Conservation (phyloP, 2,888 invertebrate species). For the Lycia hirtaria region DNA sequence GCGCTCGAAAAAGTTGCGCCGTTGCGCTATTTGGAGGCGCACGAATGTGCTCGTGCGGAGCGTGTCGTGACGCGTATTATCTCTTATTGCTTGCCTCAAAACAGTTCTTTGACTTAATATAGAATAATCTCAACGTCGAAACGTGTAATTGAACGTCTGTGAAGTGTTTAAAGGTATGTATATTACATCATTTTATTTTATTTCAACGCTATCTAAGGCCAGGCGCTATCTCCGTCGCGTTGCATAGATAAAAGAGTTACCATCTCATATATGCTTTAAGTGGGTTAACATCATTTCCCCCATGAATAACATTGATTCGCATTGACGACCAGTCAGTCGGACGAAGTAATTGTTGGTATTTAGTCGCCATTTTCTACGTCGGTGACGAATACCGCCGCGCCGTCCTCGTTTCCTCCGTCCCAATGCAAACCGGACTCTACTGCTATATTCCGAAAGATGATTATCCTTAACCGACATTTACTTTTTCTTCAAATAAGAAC, state of each 20-base stretch:
- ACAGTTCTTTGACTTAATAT: conserved; percentile 62
- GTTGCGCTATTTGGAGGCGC: conserved; percentile 85
- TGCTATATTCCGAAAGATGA: conserved; percentile 69
- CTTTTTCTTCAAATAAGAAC: conserved; percentile 67
- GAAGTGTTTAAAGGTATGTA: conserved; percentile 67
- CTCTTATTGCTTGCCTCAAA: conserved; percentile 65
- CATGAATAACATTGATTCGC: conserved; percentile 59
- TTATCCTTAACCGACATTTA: conserved; percentile 56
- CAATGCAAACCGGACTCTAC: conserved; percentile 77
- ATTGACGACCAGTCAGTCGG: conserved; percentile 61
- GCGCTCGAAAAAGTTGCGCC: conserved; percentile 85
- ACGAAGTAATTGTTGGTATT: conserved; percentile 82
- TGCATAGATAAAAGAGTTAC: conserved; percentile 58
- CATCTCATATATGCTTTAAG: conserved; percentile 52
- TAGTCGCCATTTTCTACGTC: conserved; percentile 85
- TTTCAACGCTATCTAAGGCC: conserved; percentile 48
- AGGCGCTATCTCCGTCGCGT: conserved; percentile 61
- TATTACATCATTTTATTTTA: conserved; percentile 51
- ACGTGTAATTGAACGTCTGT: conserved; percentile 52
- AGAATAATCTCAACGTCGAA: conserved; percentile 47
- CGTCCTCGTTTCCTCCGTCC: conserved; percentile 74
- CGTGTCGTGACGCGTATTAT: conserved; percentile 77
- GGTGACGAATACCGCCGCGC: conserved; percentile 81
- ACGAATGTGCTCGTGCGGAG: conserved; percentile 78
- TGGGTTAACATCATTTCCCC: conserved; percentile 52